These are phyloP conservation scores for Noctua janthina DNA, from an alignment of 2,888 invertebrate species.

Conservation along the genomic window DNA sequence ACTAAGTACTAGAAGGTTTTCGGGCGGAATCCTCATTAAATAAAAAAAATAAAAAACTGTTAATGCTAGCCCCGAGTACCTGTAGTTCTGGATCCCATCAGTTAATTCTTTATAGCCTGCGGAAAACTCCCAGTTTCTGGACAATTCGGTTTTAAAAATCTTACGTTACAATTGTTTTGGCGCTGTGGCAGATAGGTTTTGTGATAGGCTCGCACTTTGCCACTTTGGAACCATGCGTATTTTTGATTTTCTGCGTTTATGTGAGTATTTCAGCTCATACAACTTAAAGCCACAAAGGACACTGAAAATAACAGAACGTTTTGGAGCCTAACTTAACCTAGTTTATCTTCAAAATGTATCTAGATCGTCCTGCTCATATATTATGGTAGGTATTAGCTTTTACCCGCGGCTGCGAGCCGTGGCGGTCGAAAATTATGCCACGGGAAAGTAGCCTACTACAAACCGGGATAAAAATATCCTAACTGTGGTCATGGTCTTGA, in stretches of 20 bases:
- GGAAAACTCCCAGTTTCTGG: background rate
- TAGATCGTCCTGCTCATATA: background rate
- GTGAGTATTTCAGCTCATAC: background rate
- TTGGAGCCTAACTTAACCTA: no score
- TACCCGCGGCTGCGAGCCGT: background rate
- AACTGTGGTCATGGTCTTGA: background rate
- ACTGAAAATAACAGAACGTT: no score
- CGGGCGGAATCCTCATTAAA: background rate
- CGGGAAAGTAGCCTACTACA: background rate
- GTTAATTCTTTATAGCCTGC: conserved; percentile 5
- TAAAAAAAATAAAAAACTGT: background rate
- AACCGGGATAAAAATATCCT: background rate
- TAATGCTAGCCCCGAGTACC: background rate
- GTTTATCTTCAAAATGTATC: background rate
- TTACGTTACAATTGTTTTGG: conserved; percentile 33
- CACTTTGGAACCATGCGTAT: conserved; percentile 17
- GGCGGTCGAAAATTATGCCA: background rate
- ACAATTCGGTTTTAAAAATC: conserved; percentile 14
- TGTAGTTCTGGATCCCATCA: background rate
- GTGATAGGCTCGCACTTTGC: conserved; percentile 21
- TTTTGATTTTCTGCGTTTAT: background rate
- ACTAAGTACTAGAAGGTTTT: background rate
- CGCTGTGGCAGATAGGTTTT: conserved; percentile 34
- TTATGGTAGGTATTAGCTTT: background rate
- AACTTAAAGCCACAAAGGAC: background rate